Percentiles rank a stretch among this genome's conserved stretches.
Evolutionary conservation across 2,888 invertebrate species (phyloP).

Genomic region (Callinectes sapidus): DNA sequence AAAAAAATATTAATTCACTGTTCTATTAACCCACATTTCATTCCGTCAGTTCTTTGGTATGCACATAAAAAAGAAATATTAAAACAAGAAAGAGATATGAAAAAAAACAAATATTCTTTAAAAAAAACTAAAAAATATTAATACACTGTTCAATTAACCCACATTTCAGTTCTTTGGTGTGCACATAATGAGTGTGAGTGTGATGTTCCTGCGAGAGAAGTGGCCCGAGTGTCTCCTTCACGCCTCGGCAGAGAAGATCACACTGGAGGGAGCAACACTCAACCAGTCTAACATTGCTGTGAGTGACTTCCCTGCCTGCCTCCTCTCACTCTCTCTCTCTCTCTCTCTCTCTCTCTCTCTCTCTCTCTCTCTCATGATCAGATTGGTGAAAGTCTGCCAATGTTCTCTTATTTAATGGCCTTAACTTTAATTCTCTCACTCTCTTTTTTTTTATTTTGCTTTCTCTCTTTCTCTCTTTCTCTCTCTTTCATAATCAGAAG

Average conservation of each 20-base stretch:
- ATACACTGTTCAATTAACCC: neutral
- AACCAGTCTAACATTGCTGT: conserved; percentile 72
- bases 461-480: neutral
- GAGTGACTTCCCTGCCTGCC: conserved; percentile 31
- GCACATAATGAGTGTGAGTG: conserved; percentile 66
- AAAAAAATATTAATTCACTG: too few relatives aligned
- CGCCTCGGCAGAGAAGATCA: conserved; percentile 69
- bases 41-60: too few relatives aligned
- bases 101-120: too few relatives aligned
- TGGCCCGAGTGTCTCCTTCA: conserved; percentile 71
- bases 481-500: neutral
- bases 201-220: conserved; percentile 69
- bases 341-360: neutral
- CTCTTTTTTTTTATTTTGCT: neutral
- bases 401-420: too few relatives aligned
- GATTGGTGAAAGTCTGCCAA: too few relatives aligned
- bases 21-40: too few relatives aligned
- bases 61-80: too few relatives aligned
- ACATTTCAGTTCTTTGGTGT: conserved; percentile 71
- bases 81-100: too few relatives aligned
- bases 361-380: neutral
- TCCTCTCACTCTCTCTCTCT: neutral
- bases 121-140: too few relatives aligned
- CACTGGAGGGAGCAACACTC: conserved; percentile 69
- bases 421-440: neutral